Evolutionary conservation across 2,888 invertebrate species (phyloP).

Genomic region (Drosophila recens): DNA sequence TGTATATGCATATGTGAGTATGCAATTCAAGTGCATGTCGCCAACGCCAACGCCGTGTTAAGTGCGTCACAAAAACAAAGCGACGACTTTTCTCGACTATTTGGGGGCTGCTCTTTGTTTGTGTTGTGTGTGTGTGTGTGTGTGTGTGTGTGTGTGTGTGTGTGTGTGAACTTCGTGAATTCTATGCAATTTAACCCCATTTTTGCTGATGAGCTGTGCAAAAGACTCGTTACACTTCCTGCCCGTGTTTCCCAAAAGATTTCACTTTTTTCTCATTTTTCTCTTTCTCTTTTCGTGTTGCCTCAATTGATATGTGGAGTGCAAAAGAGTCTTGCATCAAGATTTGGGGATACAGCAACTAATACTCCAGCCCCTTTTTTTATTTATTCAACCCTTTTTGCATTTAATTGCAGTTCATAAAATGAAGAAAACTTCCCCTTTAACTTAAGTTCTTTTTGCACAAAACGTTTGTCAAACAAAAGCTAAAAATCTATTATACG

Average conservation of each 20-base stretch:
- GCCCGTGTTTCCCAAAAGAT: conserved; percentile 13
- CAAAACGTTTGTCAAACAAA: conserved; percentile 58
- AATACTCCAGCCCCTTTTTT: conserved; percentile 26
- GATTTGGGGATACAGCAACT: conserved; percentile 51
- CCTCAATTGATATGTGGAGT: conserved; percentile 12
- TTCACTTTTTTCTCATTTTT: conserved; percentile 11
- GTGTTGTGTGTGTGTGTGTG: conserved; percentile 5
- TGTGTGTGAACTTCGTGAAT: conserved; percentile 56
- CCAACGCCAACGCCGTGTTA: conserved; percentile 83
- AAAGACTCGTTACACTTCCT: conserved; percentile 14
- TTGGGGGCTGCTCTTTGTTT: conserved; percentile 40
- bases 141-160: not conserved
- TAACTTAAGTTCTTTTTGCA: not conserved
- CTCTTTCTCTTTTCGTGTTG: conserved; percentile 1
- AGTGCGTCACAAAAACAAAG: conserved; percentile 81
- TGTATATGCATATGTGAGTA: conserved; percentile 36
- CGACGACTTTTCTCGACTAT: conserved; percentile 31
- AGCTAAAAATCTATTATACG: conserved; percentile 48
- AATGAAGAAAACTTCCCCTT: conserved; percentile 3
- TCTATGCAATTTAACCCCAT: conserved; percentile 82
- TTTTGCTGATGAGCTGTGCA: conserved; percentile 46
- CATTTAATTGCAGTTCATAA: conserved; percentile 46
- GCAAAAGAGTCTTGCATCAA: conserved; percentile 24
- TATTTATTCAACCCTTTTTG: conserved; percentile 15
- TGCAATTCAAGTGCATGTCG: conserved; percentile 84